A percentile compares a stretch with the other conserved stretches of the same genome.
Evolutionary conservation across 92 coral and sea anemone genomes (phyloP).

Genomic region (Siderastrea radians): DNA sequence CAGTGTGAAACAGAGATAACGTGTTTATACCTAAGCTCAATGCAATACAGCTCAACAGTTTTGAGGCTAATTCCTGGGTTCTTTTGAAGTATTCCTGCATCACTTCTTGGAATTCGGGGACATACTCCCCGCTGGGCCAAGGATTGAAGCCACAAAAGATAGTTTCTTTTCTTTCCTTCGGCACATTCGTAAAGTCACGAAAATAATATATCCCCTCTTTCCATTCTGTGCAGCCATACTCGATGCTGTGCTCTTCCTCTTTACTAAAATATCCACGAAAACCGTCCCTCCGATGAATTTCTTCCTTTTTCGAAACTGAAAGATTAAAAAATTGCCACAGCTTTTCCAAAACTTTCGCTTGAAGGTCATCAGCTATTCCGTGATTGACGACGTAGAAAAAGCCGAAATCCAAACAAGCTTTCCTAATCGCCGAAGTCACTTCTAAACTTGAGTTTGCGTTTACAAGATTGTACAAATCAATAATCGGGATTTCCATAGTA

Average conservation of each 20-base stretch:
- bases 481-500: conserved; percentile 51
- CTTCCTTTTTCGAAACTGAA: conserved; percentile 66
- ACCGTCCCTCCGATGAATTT: conserved; percentile 63
- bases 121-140: conserved; percentile 68
- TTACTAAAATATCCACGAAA: conserved; percentile 82
- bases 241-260: conserved; percentile 73
- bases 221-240: conserved; percentile 80
- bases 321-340: conserved; percentile 71
- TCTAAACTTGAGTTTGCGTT: conserved; percentile 19
- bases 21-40: conserved; percentile 71
- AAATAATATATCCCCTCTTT: conserved; percentile 87
- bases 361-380: conserved; percentile 66
- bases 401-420: conserved; percentile 82
- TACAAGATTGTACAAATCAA: conserved; percentile 63
- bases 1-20: neutral
- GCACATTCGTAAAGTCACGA: conserved; percentile 56
- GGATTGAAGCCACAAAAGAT: conserved; percentile 68
- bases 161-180: conserved; percentile 55
- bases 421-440: conserved; percentile 51
- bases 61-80: conserved; percentile 68
- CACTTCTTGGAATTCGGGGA: conserved; percentile 66
- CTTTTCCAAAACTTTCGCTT: conserved; percentile 59
- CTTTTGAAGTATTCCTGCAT: conserved; percentile 53
- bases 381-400: conserved; percentile 84
- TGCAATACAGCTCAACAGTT: conserved; percentile 76